These are phyloP conservation scores for Hylyphantes graminicola DNA, from an alignment of 1,140 invertebrate genomes.

Conservation along the genomic window DNA sequence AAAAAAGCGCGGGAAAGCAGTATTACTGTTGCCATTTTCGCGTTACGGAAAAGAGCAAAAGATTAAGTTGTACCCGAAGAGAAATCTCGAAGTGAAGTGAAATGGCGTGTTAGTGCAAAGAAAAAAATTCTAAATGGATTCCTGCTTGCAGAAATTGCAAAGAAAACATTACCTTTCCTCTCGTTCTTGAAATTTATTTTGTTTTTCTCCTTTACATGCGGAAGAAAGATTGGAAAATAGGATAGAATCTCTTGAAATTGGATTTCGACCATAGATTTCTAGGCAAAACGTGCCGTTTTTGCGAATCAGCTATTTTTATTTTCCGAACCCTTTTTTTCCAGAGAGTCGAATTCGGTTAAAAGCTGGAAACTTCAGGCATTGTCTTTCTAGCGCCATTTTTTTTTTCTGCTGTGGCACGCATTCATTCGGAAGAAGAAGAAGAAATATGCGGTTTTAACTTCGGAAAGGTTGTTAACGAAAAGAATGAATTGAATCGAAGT, in stretches of 20 bases:
- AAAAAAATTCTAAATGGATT: slow-evolving; percentile 43
- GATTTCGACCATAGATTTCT: slow-evolving; percentile 50
- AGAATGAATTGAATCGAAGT: slow-evolving; percentile 41
- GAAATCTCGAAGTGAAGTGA: not conserved
- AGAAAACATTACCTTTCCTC: slow-evolving; percentile 46
- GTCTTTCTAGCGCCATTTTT: slow-evolving; percentile 18
- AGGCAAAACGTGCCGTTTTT: slow-evolving; percentile 52
- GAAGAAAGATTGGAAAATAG: slow-evolving; percentile 41
- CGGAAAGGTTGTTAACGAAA: slow-evolving; percentile 20
- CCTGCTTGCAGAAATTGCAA: slow-evolving; percentile 37
- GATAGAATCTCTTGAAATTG: slow-evolving; percentile 49
- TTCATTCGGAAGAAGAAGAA: slow-evolving; percentile 1
- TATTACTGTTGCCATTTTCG: slow-evolving; percentile 12
- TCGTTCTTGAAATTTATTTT: slow-evolving; percentile 5
- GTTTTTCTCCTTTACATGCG: slow-evolving; percentile 32
- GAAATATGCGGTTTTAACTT: slow-evolving; percentile 21
- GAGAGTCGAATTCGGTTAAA: slow-evolving; percentile 20
- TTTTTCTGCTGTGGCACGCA: slow-evolving; percentile 4
- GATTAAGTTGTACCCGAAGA: slow-evolving; percentile 34
- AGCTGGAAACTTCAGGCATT: slow-evolving; percentile 7
- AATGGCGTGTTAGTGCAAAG: slow-evolving; percentile 27
- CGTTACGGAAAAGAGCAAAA: not conserved
- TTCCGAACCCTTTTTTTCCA: not conserved
- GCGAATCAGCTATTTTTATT: slow-evolving; percentile 36
- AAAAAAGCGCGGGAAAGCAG: not conserved